Percentiles rank a stretch among this genome's conserved stretches.
phyloP scores from a whole-genome alignment of 2,888 invertebrate genomes.

The Hydrotaea diabolus region DNA sequence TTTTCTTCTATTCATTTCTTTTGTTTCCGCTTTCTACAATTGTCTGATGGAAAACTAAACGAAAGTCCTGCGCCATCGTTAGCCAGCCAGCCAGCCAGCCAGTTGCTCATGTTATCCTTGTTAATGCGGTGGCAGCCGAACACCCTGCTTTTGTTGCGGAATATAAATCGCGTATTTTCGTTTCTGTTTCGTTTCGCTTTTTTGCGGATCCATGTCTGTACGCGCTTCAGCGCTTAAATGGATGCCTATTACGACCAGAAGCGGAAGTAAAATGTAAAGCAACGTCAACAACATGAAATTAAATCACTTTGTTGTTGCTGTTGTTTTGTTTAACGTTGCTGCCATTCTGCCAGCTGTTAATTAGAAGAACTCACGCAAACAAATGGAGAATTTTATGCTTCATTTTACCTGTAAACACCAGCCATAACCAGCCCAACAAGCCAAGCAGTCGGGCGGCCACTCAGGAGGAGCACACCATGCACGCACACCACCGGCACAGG shows the following conservation, averaged over 20 bases:
- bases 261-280: slow-evolving; percentile 67
- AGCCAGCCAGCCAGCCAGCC: neutral
- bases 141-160: neutral
- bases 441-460: neutral
- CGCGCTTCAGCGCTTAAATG: slow-evolving; percentile 65
- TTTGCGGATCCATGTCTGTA: slow-evolving; percentile 60
- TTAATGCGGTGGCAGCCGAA: neutral
- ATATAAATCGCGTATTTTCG: slow-evolving; percentile 27
- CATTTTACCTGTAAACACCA: slow-evolving; percentile 62
- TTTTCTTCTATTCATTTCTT: slow-evolving; percentile 24
- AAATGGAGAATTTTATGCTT: slow-evolving; percentile 65
- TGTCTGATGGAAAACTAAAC: slow-evolving; percentile 39
- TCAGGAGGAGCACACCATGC: neutral
- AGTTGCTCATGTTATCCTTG: slow-evolving; percentile 13
- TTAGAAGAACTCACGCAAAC: slow-evolving; percentile 67
- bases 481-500: neutral
- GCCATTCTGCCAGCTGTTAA: slow-evolving; percentile 66
- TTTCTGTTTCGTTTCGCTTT: slow-evolving; percentile 9
- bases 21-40: slow-evolving; percentile 47
- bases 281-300: slow-evolving; percentile 68
- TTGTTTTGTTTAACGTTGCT: slow-evolving; percentile 42
- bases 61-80: slow-evolving; percentile 7
- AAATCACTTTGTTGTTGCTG: slow-evolving; percentile 62
- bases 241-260: slow-evolving; percentile 67
- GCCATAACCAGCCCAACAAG: neutral